These are phyloP conservation scores for Araneus ventricosus DNA, from an alignment of 1,140 invertebrate species.

Conservation along the genomic window DNA sequence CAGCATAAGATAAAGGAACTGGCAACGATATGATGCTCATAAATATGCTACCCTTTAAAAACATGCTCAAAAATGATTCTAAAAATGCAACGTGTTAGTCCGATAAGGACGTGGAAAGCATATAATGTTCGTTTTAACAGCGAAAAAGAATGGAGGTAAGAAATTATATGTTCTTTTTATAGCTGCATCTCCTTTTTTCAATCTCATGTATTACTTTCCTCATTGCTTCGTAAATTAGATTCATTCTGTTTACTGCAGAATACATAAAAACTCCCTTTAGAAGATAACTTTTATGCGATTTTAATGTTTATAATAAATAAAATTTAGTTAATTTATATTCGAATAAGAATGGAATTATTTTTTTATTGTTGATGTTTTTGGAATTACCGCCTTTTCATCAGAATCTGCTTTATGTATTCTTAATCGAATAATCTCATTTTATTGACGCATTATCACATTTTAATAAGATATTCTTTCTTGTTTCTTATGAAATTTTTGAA, in stretches of 20 bases:
- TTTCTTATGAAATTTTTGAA: no score
- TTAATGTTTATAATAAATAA: background rate
- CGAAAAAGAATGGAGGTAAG: background rate
- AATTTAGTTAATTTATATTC: conserved; percentile 12
- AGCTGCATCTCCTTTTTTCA: background rate
- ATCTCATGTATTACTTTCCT: conserved; percentile 7
- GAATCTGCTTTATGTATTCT: conserved; percentile 1
- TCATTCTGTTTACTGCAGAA: conserved; percentile 1
- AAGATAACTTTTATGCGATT: background rate
- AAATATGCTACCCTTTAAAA: background rate
- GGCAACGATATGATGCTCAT: background rate
- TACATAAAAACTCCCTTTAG: background rate
- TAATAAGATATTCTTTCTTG: background rate
- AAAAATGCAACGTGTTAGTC: background rate
- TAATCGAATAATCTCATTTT: background rate
- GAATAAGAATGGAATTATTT: background rate
- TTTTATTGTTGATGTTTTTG: background rate
- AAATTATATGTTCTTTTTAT: conserved; percentile 17
- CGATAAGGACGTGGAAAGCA: background rate
- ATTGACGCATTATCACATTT: background rate
- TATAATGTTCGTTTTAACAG: background rate
- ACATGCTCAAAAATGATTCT: background rate
- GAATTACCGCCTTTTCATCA: background rate
- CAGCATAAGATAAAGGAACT: background rate
- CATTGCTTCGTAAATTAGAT: conserved; percentile 13